Evolutionary conservation across 2,888 invertebrate species (phyloP).

Genomic region (Pyrrhia umbra): DNA sequence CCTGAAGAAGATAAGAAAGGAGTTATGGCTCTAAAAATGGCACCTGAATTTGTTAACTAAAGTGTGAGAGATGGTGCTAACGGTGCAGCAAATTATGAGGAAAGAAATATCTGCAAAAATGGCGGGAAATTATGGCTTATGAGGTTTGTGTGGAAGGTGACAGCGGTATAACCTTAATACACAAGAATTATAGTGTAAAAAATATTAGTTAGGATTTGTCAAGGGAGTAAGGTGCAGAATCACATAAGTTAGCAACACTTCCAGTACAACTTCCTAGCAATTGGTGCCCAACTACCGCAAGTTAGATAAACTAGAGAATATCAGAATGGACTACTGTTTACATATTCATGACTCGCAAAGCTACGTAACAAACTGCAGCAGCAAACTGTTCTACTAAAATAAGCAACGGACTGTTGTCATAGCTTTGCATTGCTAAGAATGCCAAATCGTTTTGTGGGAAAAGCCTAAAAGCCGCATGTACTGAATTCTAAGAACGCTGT

Average conservation of each 20-base stretch:
- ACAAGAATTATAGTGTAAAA: not conserved
- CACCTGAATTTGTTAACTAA: slow-evolving; percentile 35
- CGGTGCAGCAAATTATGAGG: slow-evolving; percentile 23
- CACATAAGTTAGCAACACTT: slow-evolving; percentile 9
- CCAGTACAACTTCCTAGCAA: slow-evolving; percentile 14
- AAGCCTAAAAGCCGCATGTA: not conserved
- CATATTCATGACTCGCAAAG: slow-evolving; percentile 34
- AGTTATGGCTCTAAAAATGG: slow-evolving; percentile 22
- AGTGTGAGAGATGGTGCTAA: slow-evolving; percentile 44
- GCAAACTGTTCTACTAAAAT: slow-evolving; percentile 17
- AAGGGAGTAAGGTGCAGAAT: not conserved
- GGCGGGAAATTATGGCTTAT: slow-evolving; percentile 18
- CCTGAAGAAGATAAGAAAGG: slow-evolving; percentile 14
- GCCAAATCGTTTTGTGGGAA: not conserved
- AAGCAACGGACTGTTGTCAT: slow-evolving; percentile 14
- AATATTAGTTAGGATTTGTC: not conserved
- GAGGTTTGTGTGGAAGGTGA: not conserved
- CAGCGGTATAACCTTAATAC: not conserved
- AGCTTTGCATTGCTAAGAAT: slow-evolving; percentile 1
- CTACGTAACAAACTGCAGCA: slow-evolving; percentile 2
- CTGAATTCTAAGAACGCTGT: not conserved
- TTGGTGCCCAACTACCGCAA: slow-evolving; percentile 33
- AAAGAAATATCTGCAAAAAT: slow-evolving; percentile 37
- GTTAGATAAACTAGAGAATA: slow-evolving; percentile 42
- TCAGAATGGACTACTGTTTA: slow-evolving; percentile 33